These are phyloP conservation scores for Bombus difficillimus DNA, from an alignment of 1,140 invertebrate genomes.

Conservation along the genomic window DNA sequence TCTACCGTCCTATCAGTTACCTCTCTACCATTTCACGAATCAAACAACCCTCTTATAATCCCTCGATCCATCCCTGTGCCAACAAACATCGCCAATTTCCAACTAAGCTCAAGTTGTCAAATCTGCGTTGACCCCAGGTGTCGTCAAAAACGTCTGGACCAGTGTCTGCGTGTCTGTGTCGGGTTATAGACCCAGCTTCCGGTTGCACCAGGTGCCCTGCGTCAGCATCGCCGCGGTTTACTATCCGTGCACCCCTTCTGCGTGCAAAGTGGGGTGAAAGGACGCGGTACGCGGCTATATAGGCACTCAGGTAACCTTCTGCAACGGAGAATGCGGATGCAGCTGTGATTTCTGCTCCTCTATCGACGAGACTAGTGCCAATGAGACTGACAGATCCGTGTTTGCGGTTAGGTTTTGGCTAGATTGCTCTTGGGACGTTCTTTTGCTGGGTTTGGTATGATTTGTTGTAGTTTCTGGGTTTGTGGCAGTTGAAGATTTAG, in stretches of 20 bases:
- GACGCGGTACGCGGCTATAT: constrained; percentile 15
- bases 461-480: neutral
- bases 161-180: constrained; percentile 14
- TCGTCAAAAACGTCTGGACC: neutral
- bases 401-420: neutral
- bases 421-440: neutral
- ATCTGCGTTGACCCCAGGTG: neutral
- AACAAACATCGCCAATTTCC: neutral
- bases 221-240: neutral
- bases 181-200: neutral
- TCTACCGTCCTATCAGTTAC: neutral
- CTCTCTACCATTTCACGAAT: neutral
- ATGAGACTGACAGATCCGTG: neutral
- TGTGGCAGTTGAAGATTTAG: neutral
- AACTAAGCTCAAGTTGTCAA: too few species aligned
- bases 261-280: constrained; percentile 16
- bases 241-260: neutral
- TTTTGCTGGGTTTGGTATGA: neutral
- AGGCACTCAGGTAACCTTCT: neutral
- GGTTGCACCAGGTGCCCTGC: neutral
- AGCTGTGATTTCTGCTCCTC: neutral
- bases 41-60: neutral
- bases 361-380: neutral
- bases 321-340: neutral
- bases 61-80: neutral